Evolutionary conservation across 1,140 invertebrate species (phyloP), one percentile per base, ranked within the genome.

Genomic region (Anastatus disparis): DNA sequence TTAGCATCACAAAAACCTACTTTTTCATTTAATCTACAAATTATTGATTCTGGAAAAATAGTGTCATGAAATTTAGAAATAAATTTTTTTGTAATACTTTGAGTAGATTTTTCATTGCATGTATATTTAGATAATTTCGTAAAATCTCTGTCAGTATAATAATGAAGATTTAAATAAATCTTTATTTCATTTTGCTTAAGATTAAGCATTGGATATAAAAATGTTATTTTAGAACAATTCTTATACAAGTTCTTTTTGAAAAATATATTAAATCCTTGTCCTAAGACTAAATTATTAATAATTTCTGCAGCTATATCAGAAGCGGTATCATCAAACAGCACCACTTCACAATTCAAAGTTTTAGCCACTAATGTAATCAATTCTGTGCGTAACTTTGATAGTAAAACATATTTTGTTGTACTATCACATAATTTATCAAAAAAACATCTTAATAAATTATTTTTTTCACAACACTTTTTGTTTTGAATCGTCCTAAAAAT

Each of bases 21-120:
- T 42, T 58, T 58, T 58, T 58, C 17, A n/a, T 22, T 58, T 17
- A 58, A n/a, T 24, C 26, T 58, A 40, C 17, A 40, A 42, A 58
- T 42, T 13, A 20, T 26, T 40, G 35, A 58, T n/a, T 7, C 15
- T 15, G 35, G 24, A 10, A 58, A 58, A 20, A 2, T 20, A 40
- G 8, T 40, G 2, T 4, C 3, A 42, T 58, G 2, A 26, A 58
- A 40, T 40, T 58, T 58, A 8, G 0, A 3, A 42, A 58, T 20
- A 42, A 58, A 58, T 26, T 3, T 26, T 15, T 58, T 58, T 24
- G 55, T 40, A 24, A 58, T 58, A 58, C 40, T 26, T 42, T 58
- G 55, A 58, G 40, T 58, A 26, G 55, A 58, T 15, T 24, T 22
- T 13, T 40, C 12, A 13, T 38, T 0, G 7, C n/a, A 24, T 2